Evolutionary conservation across 1,140 invertebrate species (phyloP).

Genomic region (Hestina assimilis): DNA sequence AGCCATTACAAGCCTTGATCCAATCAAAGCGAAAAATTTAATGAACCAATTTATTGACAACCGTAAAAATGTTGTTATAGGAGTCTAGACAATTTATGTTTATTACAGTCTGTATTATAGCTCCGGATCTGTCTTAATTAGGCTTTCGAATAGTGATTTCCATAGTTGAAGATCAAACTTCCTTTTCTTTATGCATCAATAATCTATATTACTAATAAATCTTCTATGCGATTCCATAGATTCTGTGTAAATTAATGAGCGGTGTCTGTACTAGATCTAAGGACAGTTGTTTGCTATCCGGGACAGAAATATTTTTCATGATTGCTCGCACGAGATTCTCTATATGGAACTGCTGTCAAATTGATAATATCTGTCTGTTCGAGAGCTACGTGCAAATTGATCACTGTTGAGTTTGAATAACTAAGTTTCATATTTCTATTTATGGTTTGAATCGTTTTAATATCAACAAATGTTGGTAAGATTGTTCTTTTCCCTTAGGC

Average conservation of each 20-base stretch:
- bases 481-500: constrained; percentile 24
- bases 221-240: constrained; percentile 24
- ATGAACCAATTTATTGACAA: constrained; percentile 63
- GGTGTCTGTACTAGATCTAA: constrained; percentile 41
- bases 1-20: constrained; percentile 41
- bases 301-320: constrained; percentile 48
- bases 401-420: constrained; percentile 24
- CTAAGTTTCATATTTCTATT: constrained; percentile 10
- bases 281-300: constrained; percentile 48
- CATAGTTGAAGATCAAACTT: constrained; percentile 31
- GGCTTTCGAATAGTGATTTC: constrained; percentile 30
- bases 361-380: constrained; percentile 49
- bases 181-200: neutral
- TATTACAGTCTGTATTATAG: constrained; percentile 43
- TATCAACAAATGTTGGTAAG: constrained; percentile 25
- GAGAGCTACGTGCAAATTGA: constrained; percentile 47
- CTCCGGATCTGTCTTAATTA: constrained; percentile 41
- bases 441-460: constrained; percentile 5
- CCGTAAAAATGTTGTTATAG: constrained; percentile 57
- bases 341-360: constrained; percentile 58
- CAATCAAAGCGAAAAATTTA: constrained; percentile 55
- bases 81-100: constrained; percentile 57
- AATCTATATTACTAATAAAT: constrained; percentile 30
- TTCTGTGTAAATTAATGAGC: constrained; percentile 54
- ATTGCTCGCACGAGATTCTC: constrained; percentile 47